Evolutionary conservation across 2,113 vertebrate species (phyloP), one percentile per base, ranked within the genome.

Genomic region (Hucho hucho): DNA sequence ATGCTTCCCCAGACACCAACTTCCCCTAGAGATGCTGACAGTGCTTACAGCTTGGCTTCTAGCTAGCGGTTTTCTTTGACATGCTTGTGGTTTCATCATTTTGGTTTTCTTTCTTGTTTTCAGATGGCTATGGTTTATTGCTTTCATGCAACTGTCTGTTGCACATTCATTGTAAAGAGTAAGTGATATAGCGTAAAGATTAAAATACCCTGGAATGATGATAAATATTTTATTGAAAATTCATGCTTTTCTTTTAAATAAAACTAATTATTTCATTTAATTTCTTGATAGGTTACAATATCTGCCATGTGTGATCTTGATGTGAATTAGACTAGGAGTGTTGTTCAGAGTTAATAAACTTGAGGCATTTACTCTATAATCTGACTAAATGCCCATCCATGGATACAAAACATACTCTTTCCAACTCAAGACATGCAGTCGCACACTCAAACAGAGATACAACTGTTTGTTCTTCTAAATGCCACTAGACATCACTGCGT

Each of bases 21-120:
- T 79, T 83, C 75, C 74, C 73, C 12, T 76, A 5, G 1, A 69
- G 63, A 67, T 67, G 65, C 72, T 85, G 49, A 58, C 0, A 37
- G 28, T 79, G 58, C 66, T 86, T 37, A 14, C 13, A 0, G n/a
- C 16, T 29, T 37, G 26, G 29, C 16, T 76, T 29, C 6, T 46
- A 3, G 72, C 25, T n/a, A 9, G 9, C 49, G 11, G 16, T 26
- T 16, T 25, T 47, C 20, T n/a, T 0, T 71, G 53, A 53, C 43
- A 43, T 69, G 61, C 18, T 71, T 1, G 58, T 37, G 32, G 22
- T 74, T 70, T 14, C 53, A 18, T 18, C 69, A 84, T 32, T 13
- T 13, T 0, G 16, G 20, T 29, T 32, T 26, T 74, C 6, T 47
- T 53, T 53, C 47, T 53, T 53, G 12, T 14, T 53, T 53, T 53